Percentiles rank a stretch among this genome's conserved stretches.
phyloP scores from a whole-genome alignment of 2,888 invertebrate species.

The Dynastes maya region DNA sequence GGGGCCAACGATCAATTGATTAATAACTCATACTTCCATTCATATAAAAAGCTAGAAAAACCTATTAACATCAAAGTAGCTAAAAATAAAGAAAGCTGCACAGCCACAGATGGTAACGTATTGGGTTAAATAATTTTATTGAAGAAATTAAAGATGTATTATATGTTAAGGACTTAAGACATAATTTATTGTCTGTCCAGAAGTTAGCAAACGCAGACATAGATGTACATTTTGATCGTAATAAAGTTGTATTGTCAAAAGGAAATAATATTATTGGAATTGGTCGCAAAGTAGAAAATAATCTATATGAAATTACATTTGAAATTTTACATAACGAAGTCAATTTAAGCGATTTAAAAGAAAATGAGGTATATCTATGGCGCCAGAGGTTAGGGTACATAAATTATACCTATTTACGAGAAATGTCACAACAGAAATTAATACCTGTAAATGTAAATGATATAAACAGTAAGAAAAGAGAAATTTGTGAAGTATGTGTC shows the following conservation, averaged over 20 bases:
- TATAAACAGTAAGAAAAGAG: background rate
- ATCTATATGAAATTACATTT: background rate
- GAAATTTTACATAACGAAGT: background rate
- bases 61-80: background rate
- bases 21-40: background rate
- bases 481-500: slow-evolving; percentile 23
- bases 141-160: slow-evolving; percentile 12
- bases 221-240: background rate
- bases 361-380: background rate
- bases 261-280: background rate
- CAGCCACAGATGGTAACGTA: background rate
- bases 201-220: background rate
- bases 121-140: background rate
- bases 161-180: background rate
- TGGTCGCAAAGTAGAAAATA: background rate
- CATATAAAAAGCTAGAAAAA: background rate
- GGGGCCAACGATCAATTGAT: background rate
- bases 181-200: background rate
- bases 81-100: background rate
- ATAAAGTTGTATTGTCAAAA: slow-evolving; percentile 6
- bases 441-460: slow-evolving; percentile 13
- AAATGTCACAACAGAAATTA: slow-evolving; percentile 13
- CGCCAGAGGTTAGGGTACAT: background rate
- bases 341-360: background rate
- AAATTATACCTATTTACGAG: background rate